Conservation (phyloP, 2,797 vertebrate genomes). For the Myoxocephalus aenaeus region DNA sequence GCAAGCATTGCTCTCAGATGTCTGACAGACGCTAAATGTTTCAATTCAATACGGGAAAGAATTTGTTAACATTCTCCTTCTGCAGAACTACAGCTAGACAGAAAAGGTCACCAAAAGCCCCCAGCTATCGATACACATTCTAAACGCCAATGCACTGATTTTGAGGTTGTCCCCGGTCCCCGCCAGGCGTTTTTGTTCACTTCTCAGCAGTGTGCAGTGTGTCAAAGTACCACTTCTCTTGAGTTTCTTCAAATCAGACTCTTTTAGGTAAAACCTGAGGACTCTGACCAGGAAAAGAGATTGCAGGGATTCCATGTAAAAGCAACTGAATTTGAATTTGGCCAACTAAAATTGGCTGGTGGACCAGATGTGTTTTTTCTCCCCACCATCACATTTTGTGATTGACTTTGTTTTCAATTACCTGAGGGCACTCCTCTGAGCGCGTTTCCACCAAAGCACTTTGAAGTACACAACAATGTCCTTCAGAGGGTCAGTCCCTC, state of each 20-base stretch:
- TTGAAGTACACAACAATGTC: conserved; percentile 59
- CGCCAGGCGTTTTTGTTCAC: conserved; percentile 20
- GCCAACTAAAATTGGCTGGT: background rate
- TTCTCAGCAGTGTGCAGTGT: conserved; percentile 18
- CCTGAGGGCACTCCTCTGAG: conserved; percentile 29
- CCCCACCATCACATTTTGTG: conserved; percentile 16
- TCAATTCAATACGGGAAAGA: conserved; percentile 18
- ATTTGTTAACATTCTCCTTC: conserved; percentile 1
- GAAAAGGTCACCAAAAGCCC: conserved; percentile 15
- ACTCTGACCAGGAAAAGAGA: conserved; percentile 26
- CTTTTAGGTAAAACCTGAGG: conserved; percentile 45
- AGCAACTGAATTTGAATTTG: conserved; percentile 8
- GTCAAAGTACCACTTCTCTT: conserved; percentile 47
- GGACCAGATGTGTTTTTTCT: conserved; percentile 16
- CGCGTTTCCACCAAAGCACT: conserved; percentile 51
- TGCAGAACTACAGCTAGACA: conserved; percentile 3
- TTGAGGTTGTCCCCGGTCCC: conserved; percentile 29
- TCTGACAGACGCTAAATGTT: background rate
- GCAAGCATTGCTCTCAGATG: background rate
- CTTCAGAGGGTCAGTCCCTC: conserved; percentile 55
- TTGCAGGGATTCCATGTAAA: conserved; percentile 29
- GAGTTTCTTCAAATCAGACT: conserved; percentile 29
- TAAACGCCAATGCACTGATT: conserved; percentile 50
- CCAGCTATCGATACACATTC: conserved; percentile 36
- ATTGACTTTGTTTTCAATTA: conserved; percentile 43